phyloP scores from a whole-genome alignment of 2,113 vertebrate species.

The Tetrax tetrax region DNA sequence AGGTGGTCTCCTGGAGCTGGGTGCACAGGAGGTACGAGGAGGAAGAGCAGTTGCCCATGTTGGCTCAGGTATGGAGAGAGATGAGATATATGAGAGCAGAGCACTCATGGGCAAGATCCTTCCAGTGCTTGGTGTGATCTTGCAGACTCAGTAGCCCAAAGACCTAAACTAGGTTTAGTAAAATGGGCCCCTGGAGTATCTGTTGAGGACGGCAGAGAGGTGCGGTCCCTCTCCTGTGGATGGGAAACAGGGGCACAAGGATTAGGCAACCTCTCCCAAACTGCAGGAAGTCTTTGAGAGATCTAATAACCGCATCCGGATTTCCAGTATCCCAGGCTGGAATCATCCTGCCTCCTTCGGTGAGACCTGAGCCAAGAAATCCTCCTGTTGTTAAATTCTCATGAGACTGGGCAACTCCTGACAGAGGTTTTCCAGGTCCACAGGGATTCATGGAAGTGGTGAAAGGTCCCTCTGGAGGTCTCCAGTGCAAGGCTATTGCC shows the following conservation, averaged over 20 bases:
- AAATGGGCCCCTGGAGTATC: neutral
- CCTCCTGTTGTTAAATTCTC: neutral
- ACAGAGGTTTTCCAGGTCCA: neutral
- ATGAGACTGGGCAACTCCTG: neutral
- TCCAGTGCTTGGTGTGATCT: neutral
- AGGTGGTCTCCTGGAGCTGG: neutral
- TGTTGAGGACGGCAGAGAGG: neutral
- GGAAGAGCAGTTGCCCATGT: neutral
- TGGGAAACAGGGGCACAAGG: neutral
- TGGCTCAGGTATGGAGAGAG: neutral
- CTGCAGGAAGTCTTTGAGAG: neutral
- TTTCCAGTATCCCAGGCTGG: neutral
- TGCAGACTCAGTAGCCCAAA: neutral
- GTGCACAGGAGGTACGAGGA: neutral
- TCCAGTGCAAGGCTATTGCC: neutral
- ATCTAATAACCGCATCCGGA: neutral
- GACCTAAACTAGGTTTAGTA: neutral
- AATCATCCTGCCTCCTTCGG: neutral
- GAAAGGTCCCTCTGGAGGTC: neutral
- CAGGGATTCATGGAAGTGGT: neutral
- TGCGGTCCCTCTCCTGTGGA: neutral
- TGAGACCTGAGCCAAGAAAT: neutral
- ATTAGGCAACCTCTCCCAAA: neutral
- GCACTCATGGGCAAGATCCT: neutral
- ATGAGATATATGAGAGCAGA: neutral